Base-by-base conservation (phyloP, 2,113 vertebrate genomes). In the Oophaga pumilio region DNA sequence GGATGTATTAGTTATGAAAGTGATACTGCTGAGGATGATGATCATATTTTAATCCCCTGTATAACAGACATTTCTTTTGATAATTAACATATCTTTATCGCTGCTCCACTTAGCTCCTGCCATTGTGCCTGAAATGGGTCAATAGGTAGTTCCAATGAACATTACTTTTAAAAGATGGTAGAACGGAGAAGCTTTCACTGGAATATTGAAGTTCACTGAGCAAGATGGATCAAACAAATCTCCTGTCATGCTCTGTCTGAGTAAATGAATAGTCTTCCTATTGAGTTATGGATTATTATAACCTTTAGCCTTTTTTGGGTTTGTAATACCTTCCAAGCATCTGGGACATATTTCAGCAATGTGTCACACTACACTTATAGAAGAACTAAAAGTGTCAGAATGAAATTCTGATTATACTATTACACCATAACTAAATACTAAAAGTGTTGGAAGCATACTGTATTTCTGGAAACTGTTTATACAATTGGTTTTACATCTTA, bases 271-370 rank as follows among this genome's bases (percentile, higher is more conserved):
- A n/a, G 83, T 85, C 71, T 60, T 74, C 83, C 10, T 76, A 56
- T 85, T 57, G 71, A 74, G 83, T 74, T 82, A 74, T 85, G 60
- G 71, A 85, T 85, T 85, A 74, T 74, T 60, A 60, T 85, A 85
- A 60, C 50, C 52, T 85, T 85, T 85, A 60, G 56, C 71, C 53
- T 76, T 76, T 53, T 18, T 59, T 6, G n/a, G 43, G 68, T 82
- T 82, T 82, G 60, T 68, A 53, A 43, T 7, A 6, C n/a, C n/a
- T 24, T 50, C 49, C n/a, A 68, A 82, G 43, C 80, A 82, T 80
- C 56, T 59, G 26, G 80, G 22, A 24, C 60, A 82, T n/a, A 8
- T 12, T 68, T 18, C 28, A 24, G 28, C 6, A 68, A 17, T 28
- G 17, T n/a, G 62, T 68, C 33, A 52, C 43, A 15, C 8, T 80